phyloP scores from a whole-genome alignment of 2,797 vertebrate species.

The Tauraco hartlaubi region DNA sequence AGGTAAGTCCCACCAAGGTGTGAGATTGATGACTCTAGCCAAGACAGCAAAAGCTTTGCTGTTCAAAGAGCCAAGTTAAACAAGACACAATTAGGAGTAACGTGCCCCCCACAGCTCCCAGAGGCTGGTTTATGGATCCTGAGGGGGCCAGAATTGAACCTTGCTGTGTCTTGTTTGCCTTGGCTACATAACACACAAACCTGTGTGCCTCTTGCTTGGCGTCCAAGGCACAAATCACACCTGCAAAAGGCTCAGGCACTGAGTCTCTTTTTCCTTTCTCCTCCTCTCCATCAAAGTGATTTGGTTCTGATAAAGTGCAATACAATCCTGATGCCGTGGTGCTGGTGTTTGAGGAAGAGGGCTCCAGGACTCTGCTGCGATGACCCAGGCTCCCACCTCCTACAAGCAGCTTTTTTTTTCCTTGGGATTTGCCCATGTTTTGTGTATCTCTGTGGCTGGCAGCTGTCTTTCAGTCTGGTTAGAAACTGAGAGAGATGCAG shows the following conservation, averaged over 20 bases:
- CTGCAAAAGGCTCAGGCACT: slow-evolving; percentile 10
- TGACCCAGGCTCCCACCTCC: not conserved
- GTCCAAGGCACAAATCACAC: slow-evolving; percentile 51
- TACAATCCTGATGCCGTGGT: not conserved
- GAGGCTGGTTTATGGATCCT: slow-evolving; percentile 46
- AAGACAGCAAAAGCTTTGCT: slow-evolving; percentile 51
- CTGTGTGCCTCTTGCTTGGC: slow-evolving; percentile 9
- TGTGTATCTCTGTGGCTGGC: not conserved
- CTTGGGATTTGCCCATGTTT: not conserved
- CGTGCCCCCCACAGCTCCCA: slow-evolving; percentile 61
- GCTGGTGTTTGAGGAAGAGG: not conserved
- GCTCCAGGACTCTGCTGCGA: not conserved
- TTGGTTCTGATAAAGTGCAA: not conserved
- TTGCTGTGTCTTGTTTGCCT: slow-evolving; percentile 65
- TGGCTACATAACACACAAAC: slow-evolving; percentile 38
- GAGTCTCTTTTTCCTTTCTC: not conserved
- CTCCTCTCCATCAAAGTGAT: not conserved
- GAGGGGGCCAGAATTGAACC: slow-evolving; percentile 23
- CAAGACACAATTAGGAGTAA: slow-evolving; percentile 70
- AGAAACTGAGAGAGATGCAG: not conserved
- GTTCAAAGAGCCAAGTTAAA: slow-evolving; percentile 70
- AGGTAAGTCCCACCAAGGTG: slow-evolving; percentile 48
- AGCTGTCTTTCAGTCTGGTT: not conserved
- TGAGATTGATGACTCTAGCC: slow-evolving; percentile 48
- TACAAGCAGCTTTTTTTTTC: not conserved